Evolutionary conservation across 2,888 invertebrate genomes (phyloP).

Genomic region (Crepidodera aurea): DNA sequence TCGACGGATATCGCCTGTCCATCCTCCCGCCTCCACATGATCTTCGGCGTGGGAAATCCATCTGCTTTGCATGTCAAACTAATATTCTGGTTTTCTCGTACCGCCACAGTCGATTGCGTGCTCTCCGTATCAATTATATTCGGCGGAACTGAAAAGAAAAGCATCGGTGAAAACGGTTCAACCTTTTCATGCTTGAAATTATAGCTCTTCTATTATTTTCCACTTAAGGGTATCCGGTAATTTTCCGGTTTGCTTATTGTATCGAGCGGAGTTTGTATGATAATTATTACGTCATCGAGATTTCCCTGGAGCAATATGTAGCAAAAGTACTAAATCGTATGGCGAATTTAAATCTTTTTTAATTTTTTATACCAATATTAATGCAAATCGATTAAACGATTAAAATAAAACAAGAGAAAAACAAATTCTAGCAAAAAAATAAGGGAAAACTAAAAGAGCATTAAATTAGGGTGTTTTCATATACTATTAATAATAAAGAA

Average conservation of each 20-base stretch:
- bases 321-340: too few species aligned
- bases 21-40: constrained; percentile 93
- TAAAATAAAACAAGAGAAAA: too few species aligned
- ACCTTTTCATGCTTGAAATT: constrained; percentile 12
- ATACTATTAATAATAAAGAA: too few species aligned
- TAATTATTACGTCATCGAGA: too few species aligned
- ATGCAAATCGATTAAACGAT: too few species aligned
- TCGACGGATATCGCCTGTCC: constrained; percentile 87
- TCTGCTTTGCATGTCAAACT: constrained; percentile 90
- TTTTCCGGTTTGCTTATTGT: background rate
- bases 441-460: too few species aligned
- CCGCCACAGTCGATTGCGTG: constrained; percentile 90
- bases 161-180: constrained; percentile 6
- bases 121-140: constrained; percentile 91
- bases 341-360: too few species aligned
- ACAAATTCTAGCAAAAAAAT: too few species aligned
- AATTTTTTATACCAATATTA: too few species aligned
- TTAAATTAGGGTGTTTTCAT: too few species aligned
- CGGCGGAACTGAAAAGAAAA: constrained; percentile 80
- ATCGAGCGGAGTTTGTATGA: too few species aligned
- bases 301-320: too few species aligned
- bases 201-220: constrained; percentile 11
- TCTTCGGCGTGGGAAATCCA: constrained; percentile 90
- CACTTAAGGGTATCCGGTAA: constrained; percentile 3
- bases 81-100: constrained; percentile 93